A percentile compares a stretch with the other conserved stretches of the same genome.
phyloP scores from a whole-genome alignment of 1,140 invertebrate species.

The Temnothorax nylanderi region DNA sequence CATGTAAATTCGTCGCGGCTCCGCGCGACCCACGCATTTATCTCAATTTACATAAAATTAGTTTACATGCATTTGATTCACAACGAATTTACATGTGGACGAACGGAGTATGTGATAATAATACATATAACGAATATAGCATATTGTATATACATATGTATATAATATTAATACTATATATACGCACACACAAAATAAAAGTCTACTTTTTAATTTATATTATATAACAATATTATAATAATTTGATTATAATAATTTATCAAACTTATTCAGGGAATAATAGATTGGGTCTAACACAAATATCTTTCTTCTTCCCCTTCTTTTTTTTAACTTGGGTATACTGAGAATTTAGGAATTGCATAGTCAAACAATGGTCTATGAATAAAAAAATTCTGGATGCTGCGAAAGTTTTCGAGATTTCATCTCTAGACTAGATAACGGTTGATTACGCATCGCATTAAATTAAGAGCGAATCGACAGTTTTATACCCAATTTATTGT shows the following conservation, averaged over 20 bases:
- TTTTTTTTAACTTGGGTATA: neutral
- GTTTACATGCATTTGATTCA: neutral
- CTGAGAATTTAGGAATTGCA: neutral
- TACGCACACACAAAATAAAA: neutral
- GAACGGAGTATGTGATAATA: neutral
- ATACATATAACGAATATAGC: neutral
- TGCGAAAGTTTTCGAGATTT: neutral
- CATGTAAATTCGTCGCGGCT: neutral
- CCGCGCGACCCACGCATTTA: neutral
- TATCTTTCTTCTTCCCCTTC: neutral
- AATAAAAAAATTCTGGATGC: neutral
- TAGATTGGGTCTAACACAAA: neutral
- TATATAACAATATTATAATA: neutral
- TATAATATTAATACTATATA: neutral
- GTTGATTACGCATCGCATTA: neutral
- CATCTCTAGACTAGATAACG: neutral
- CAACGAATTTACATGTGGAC: neutral
- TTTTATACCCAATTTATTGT: slow-evolving; percentile 36
- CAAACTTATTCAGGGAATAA: neutral
- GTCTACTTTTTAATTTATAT: slow-evolving; percentile 5
- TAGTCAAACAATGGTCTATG: neutral
- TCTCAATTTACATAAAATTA: neutral
- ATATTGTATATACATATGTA: neutral
- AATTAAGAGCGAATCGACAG: neutral
- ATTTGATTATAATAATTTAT: neutral